A percentile compares a stretch with the other conserved stretches of the same genome.
Conservation (phyloP, 2,888 invertebrate genomes). For the Orthosia gracilis region DNA sequence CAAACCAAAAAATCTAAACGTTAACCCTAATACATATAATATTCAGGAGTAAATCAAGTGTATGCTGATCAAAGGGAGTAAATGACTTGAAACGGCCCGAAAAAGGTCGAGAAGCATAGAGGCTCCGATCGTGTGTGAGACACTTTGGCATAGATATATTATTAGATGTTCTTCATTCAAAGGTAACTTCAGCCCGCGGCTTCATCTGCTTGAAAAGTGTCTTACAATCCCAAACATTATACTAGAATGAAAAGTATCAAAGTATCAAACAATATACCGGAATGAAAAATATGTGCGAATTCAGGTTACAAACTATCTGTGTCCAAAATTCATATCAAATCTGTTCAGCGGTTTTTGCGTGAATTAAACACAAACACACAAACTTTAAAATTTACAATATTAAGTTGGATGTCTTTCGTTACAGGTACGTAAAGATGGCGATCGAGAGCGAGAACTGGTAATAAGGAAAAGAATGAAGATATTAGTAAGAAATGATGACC, state of each 20-base stretch:
- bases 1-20: neutral
- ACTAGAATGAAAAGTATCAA: too few species aligned
- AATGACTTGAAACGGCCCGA: constrained; percentile 56
- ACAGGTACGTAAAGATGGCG: neutral
- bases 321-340: too few species aligned
- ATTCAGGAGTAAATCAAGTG: constrained; percentile 62
- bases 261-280: too few species aligned
- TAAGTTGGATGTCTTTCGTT: constrained; percentile 16
- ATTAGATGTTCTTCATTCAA: constrained; percentile 35
- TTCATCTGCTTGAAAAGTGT: too few species aligned
- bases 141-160: constrained; percentile 43
- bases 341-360: too few species aligned
- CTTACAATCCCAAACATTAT: too few species aligned
- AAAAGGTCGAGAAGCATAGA: constrained; percentile 58
- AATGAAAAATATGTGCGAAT: too few species aligned
- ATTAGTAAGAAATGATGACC: neutral
- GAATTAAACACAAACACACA: too few species aligned
- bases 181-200: neutral
- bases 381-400: too few species aligned
- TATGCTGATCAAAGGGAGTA: constrained; percentile 57
- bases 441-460: too few species aligned
- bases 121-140: constrained; percentile 39
- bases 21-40: constrained; percentile 23
- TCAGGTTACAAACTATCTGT: too few species aligned
- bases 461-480: neutral